Conservation (phyloP, 2,888 invertebrate species). For the Vesta saturnalis region DNA sequence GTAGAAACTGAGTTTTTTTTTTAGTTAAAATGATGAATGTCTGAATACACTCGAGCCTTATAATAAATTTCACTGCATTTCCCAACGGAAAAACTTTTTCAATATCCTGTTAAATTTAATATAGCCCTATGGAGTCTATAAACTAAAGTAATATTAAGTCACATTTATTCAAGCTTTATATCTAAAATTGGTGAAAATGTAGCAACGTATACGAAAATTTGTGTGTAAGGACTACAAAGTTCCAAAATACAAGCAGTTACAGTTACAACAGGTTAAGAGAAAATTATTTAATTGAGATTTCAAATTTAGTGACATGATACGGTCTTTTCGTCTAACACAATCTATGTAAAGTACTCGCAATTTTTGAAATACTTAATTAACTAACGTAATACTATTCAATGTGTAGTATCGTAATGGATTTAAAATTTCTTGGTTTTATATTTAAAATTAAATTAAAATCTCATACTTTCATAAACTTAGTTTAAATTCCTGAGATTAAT, state of each 20-base stretch:
- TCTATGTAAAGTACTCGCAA: too few species aligned
- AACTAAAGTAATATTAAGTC: too few species aligned
- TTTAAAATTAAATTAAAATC: slow-evolving; percentile 12
- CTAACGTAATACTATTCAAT: neutral
- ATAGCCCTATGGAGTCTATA: slow-evolving; percentile 15
- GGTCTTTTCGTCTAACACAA: too few species aligned
- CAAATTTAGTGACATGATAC: too few species aligned
- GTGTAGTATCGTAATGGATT: neutral
- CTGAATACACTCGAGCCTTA: neutral
- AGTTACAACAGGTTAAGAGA: too few species aligned
- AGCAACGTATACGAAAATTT: too few species aligned
- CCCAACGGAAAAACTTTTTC: slow-evolving; percentile 26
- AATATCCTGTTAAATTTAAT: slow-evolving; percentile 32
- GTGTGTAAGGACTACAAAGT: too few species aligned
- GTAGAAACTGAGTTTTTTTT: neutral
- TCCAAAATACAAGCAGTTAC: too few species aligned
- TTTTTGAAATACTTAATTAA: too few species aligned
- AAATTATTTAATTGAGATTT: too few species aligned
- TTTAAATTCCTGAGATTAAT: neutral
- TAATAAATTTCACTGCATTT: slow-evolving; percentile 14
- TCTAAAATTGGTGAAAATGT: too few species aligned
- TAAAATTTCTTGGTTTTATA: neutral
- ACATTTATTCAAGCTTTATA: too few species aligned
- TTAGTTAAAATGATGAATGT: neutral
- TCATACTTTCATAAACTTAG: slow-evolving; percentile 1